These are phyloP conservation scores for Grapholita molesta DNA, from an alignment of 1,140 invertebrate species.

Conservation along the genomic window DNA sequence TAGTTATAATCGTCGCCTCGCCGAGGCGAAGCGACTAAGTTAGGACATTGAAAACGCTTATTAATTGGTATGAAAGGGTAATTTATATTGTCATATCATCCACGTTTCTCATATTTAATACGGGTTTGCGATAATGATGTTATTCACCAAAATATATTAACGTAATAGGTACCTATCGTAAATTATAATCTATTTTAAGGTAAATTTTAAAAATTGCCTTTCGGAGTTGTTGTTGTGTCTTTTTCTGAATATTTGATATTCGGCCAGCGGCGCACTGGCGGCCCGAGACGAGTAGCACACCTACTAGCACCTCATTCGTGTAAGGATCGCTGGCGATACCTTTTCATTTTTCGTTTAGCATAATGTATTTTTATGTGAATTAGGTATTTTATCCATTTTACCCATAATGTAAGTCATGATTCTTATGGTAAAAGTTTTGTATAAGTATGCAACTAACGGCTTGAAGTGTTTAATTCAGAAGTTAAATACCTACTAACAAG, in stretches of 20 bases:
- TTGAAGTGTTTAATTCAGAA: conserved; percentile 59
- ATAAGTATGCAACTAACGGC: conserved; percentile 66
- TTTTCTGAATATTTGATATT: conserved; percentile 71
- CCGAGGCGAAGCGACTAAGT: conserved; percentile 64
- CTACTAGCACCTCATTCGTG: conserved; percentile 68
- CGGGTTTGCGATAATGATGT: conserved; percentile 77
- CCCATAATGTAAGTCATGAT: conserved; percentile 49
- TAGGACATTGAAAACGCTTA: conserved; percentile 78
- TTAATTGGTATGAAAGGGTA: conserved; percentile 79
- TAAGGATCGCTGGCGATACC: conserved; percentile 72
- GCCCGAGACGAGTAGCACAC: conserved; percentile 31
- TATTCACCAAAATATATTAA: conserved; percentile 76
- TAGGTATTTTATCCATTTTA: conserved; percentile 54
- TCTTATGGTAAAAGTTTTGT: conserved; percentile 48
- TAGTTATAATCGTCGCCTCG: conserved; percentile 67
- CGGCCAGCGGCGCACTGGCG: conserved; percentile 33
- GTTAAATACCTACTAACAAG: conserved; percentile 63
- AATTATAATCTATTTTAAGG: conserved; percentile 71
- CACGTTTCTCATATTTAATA: conserved; percentile 77
- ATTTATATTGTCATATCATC: conserved; percentile 78
- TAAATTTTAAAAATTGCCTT: conserved; percentile 72
- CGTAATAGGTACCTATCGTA: conserved; percentile 64
- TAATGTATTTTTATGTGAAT: conserved; percentile 70
- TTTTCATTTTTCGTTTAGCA: conserved; percentile 64
- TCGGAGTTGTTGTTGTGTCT: conserved; percentile 69